These are phyloP conservation scores for Chrysomela aeneicollis DNA, from an alignment of 2,888 invertebrate species.

Conservation along the genomic window DNA sequence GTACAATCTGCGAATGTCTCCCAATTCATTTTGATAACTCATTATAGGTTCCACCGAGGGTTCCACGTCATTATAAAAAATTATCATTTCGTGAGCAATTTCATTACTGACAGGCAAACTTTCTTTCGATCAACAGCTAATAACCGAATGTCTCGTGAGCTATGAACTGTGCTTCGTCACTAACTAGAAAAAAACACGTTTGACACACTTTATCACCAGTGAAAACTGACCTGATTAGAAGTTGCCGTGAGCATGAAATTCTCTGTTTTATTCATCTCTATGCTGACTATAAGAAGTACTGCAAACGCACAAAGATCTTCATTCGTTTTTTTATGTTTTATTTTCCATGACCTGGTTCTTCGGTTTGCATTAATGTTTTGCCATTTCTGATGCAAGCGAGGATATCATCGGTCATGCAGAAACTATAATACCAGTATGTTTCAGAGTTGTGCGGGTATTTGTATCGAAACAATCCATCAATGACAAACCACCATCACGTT, in stretches of 20 bases:
- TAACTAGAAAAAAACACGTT: not conserved
- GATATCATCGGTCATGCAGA: conserved; percentile 3
- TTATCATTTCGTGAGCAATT: not conserved
- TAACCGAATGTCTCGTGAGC: not conserved
- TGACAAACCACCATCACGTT: not conserved
- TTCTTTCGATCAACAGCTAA: not conserved
- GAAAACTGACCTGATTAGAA: conserved; percentile 12
- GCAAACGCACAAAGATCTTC: not conserved
- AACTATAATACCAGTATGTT: not conserved
- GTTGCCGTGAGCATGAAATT: not conserved
- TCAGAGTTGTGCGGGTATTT: not conserved
- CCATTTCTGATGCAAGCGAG: not conserved
- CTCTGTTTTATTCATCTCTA: conserved; percentile 15
- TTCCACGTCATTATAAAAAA: not conserved
- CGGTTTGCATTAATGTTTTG: not conserved
- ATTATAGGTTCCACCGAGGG: too few species aligned
- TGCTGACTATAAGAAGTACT: not conserved
- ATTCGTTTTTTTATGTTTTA: not conserved
- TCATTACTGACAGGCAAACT: not conserved
- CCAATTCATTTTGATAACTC: too few species aligned
- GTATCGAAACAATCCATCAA: not conserved
- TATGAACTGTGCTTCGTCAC: not conserved
- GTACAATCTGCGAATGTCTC: too few species aligned
- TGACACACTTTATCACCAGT: conserved; percentile 14
- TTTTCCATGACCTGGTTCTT: conserved; percentile 20